A percentile compares a stretch with the other conserved stretches of the same genome.
Evolutionary conservation across 2,797 vertebrate genomes (phyloP).

Genomic region (Threskiornis aethiopicus): DNA sequence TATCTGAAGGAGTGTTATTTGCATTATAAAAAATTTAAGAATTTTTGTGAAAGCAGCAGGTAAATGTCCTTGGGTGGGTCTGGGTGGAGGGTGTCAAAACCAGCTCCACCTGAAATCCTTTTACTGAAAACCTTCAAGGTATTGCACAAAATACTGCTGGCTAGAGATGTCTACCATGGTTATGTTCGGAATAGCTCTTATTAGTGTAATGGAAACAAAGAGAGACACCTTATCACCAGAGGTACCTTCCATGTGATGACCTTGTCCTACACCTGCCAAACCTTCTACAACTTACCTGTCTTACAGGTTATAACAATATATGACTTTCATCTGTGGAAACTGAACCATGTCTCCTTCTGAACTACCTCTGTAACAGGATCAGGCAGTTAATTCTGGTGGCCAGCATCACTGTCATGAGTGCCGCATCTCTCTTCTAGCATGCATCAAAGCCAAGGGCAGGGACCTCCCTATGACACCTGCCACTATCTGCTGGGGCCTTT

Average conservation of each 20-base stretch:
- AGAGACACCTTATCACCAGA: background rate
- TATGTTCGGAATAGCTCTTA: background rate
- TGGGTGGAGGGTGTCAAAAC: background rate
- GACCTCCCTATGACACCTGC: background rate
- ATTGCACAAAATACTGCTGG: background rate
- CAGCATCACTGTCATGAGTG: accelerated
- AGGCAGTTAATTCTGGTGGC: background rate
- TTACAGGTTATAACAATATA: background rate
- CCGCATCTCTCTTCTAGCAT: background rate
- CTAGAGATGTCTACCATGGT: background rate
- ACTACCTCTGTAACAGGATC: background rate
- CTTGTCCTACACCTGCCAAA: background rate
- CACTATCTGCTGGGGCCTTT: background rate
- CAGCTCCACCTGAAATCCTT: background rate
- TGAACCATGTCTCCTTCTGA: background rate
- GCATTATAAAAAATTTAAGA: background rate
- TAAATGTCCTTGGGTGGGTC: background rate
- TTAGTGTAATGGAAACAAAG: background rate
- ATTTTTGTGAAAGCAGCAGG: background rate
- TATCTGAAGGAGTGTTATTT: background rate
- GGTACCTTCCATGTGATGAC: background rate
- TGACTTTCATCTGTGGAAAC: background rate
- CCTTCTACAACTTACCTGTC: background rate
- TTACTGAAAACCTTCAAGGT: background rate
- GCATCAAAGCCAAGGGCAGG: background rate